These are phyloP conservation scores for Pissodes strobi DNA, from an alignment of 1,140 invertebrate genomes.

Conservation along the genomic window DNA sequence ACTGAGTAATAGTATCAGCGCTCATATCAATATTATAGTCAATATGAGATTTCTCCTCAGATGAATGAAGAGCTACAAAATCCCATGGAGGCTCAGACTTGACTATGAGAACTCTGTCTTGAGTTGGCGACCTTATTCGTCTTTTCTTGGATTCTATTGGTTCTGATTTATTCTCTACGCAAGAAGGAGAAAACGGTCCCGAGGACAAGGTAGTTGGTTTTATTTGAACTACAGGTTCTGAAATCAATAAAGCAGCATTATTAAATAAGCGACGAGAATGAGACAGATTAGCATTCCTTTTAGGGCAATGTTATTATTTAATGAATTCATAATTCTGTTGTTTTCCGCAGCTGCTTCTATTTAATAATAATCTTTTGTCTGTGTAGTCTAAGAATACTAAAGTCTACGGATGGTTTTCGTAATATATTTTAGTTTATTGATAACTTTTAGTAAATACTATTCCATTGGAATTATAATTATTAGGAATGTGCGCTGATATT, in stretches of 20 bases:
- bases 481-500: no score
- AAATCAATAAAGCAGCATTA: neutral
- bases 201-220: constrained; percentile 56
- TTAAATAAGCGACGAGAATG: no score
- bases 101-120: constrained; percentile 48
- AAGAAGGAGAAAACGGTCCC: constrained; percentile 64
- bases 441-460: no score
- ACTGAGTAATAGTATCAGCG: constrained; percentile 67
- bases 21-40: constrained; percentile 75
- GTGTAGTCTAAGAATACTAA: no score
- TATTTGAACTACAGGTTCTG: constrained; percentile 23
- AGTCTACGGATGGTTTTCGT: no score
- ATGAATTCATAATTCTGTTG: no score
- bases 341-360: no score
- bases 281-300: no score
- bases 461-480: no score
- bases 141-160: constrained; percentile 29
- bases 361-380: no score
- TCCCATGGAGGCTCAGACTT: constrained; percentile 54
- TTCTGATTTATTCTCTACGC: constrained; percentile 52
- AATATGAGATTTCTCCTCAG: constrained; percentile 57
- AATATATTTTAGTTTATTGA: no score
- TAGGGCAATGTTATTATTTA: no score
- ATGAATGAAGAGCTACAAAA: constrained; percentile 46
- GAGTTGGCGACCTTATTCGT: constrained; percentile 42